Conservation (phyloP, 2,888 invertebrate genomes). For the Tortricodes alternella region DNA sequence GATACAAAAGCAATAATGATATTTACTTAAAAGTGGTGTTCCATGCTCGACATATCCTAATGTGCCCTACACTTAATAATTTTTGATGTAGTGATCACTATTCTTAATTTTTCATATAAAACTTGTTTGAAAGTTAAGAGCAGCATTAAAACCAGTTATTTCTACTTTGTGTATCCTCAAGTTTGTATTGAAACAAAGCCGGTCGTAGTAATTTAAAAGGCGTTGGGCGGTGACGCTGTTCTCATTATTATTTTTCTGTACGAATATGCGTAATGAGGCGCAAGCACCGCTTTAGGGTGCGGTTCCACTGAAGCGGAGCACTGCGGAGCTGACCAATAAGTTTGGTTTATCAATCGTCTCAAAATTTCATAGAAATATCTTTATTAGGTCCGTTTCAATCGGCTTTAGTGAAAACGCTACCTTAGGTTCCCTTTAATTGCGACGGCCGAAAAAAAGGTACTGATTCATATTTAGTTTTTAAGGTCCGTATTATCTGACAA, state of each 20-base stretch:
- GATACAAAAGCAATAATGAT: slow-evolving; percentile 20
- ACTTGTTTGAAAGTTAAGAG: neutral
- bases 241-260: too few species aligned
- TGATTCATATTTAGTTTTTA: slow-evolving; percentile 14
- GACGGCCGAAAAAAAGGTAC: neutral
- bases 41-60: slow-evolving; percentile 11
- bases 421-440: neutral
- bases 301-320: too few species aligned
- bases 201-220: too few species aligned
- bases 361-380: too few species aligned
- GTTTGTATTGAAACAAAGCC: neutral
- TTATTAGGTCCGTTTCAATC: too few species aligned
- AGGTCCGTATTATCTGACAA: slow-evolving; percentile 23
- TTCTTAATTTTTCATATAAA: neutral
- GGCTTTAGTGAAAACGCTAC: neutral
- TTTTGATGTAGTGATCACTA: neutral
- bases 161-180: too few species aligned
- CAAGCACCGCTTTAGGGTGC: too few species aligned
- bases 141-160: neutral
- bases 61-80: slow-evolving; percentile 21
- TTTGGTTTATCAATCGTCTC: too few species aligned
- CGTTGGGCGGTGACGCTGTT: too few species aligned
- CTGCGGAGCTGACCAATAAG: too few species aligned
- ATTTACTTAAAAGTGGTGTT: slow-evolving; percentile 12
- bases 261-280: too few species aligned